Conservation (phyloP, 2,113 vertebrate species). For the Puntigrus tetrazona region DNA sequence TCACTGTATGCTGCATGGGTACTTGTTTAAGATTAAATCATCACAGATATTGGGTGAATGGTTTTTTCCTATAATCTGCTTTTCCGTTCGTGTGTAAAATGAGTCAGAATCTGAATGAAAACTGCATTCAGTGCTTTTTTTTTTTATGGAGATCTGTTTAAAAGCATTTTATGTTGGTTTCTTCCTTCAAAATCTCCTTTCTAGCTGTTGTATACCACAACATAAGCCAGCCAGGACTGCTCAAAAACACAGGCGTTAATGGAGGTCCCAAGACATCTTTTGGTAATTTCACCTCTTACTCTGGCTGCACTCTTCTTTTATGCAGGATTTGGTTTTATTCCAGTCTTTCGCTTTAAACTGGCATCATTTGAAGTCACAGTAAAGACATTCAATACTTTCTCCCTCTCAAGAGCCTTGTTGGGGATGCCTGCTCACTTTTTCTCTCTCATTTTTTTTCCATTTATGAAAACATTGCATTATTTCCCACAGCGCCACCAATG, state of each 20-base stretch:
- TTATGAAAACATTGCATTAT: constrained; percentile 54
- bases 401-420: constrained; percentile 25
- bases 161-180: constrained; percentile 37
- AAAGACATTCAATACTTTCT: constrained; percentile 2
- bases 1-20: not conserved
- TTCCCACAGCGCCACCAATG: constrained; percentile 68
- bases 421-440: constrained; percentile 25
- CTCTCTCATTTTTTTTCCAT: not conserved
- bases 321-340: constrained; percentile 26
- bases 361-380: constrained; percentile 31
- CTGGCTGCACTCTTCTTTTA: constrained; percentile 3
- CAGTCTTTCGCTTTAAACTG: constrained; percentile 36
- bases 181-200: constrained; percentile 16
- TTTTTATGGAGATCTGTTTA: not conserved
- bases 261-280: constrained; percentile 67
- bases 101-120: no score
- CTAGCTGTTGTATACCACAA: constrained; percentile 66
- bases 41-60: not conserved
- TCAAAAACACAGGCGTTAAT: constrained; percentile 58
- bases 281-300: constrained; percentile 64
- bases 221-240: constrained; percentile 55
- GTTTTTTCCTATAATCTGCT: not conserved
- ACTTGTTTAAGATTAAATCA: constrained; percentile 1
- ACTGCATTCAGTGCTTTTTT: not conserved
- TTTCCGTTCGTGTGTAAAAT: not conserved